Conservation (phyloP, 1,140 invertebrate genomes). For the Lasaia peninsularis region DNA sequence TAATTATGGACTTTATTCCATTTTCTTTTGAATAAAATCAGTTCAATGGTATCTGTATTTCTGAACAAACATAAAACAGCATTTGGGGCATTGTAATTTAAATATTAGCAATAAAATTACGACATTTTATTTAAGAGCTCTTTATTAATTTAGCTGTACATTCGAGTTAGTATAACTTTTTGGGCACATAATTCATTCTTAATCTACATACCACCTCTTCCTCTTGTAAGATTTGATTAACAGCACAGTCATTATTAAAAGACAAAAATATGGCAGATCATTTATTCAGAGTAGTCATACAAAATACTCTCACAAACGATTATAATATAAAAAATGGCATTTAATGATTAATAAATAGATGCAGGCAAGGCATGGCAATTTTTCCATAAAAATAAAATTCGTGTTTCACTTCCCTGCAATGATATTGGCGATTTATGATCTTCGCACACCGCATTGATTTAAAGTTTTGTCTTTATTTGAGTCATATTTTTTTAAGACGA, state of each 20-base stretch:
- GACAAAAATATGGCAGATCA: slow-evolving; percentile 75
- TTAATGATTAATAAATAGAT: slow-evolving; percentile 65
- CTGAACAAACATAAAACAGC: too few species aligned
- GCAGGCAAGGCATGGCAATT: slow-evolving; percentile 72
- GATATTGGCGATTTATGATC: neutral
- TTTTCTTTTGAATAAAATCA: too few species aligned
- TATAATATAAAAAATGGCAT: slow-evolving; percentile 66
- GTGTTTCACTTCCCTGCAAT: slow-evolving; percentile 68
- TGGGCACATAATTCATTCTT: slow-evolving; percentile 77
- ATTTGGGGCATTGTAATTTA: neutral
- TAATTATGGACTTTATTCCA: too few species aligned
- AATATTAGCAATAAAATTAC: slow-evolving; percentile 1
- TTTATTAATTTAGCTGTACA: slow-evolving; percentile 79
- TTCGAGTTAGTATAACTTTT: slow-evolving; percentile 78
- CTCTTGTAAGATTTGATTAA: slow-evolving; percentile 65
- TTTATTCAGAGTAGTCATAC: slow-evolving; percentile 71
- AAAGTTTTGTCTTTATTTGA: too few species aligned
- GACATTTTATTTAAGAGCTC: slow-evolving; percentile 62
- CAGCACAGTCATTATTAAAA: slow-evolving; percentile 74
- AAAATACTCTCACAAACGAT: slow-evolving; percentile 71
- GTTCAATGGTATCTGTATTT: neutral
- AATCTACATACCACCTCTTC: slow-evolving; percentile 63
- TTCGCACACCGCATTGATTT: neutral
- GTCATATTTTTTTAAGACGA: too few species aligned
- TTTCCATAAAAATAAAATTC: slow-evolving; percentile 66